Evolutionary conservation across 1,140 invertebrate species (phyloP).

Genomic region (Zophobas morio): DNA sequence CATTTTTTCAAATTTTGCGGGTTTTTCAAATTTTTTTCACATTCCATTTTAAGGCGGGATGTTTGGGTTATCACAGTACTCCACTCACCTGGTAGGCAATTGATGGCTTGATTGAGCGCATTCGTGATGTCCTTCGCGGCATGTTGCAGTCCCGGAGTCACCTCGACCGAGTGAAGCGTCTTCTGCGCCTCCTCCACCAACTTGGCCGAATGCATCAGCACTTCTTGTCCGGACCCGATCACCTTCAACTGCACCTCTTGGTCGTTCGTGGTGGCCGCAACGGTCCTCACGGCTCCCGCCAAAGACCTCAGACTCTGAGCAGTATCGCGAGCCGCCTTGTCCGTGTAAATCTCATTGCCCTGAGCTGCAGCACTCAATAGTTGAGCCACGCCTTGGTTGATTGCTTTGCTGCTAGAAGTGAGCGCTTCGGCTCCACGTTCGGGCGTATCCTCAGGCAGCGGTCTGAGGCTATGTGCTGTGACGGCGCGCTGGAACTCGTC

Average conservation of each 20-base stretch:
- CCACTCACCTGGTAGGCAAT: constrained; percentile 77
- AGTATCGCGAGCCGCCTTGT: constrained; percentile 85
- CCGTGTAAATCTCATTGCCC: constrained; percentile 88
- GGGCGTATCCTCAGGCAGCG: constrained; percentile 89
- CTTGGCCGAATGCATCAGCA: constrained; percentile 81
- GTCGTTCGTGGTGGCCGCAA: constrained; percentile 77
- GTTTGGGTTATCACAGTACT: no score
- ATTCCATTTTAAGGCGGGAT: no score
- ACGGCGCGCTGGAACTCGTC: constrained; percentile 85
- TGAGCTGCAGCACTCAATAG: constrained; percentile 88
- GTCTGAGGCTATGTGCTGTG: constrained; percentile 78
- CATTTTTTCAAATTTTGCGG: no score
- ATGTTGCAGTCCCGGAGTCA: constrained; percentile 73
- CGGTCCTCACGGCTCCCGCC: constrained; percentile 76
- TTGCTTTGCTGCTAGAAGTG: constrained; percentile 76
- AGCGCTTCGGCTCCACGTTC: constrained; percentile 84
- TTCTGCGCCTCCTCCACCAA: constrained; percentile 85
- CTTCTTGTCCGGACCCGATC: constrained; percentile 83
- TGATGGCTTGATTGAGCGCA: constrained; percentile 78
- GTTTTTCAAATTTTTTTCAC: no score
- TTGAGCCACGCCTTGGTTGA: constrained; percentile 83
- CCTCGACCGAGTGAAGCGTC: constrained; percentile 76
- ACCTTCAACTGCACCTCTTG: constrained; percentile 76
- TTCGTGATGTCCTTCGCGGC: constrained; percentile 72
- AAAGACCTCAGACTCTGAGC: constrained; percentile 82